Evolutionary conservation across 2,888 invertebrate genomes (phyloP).

Genomic region (Ormyrus pomaceus): DNA sequence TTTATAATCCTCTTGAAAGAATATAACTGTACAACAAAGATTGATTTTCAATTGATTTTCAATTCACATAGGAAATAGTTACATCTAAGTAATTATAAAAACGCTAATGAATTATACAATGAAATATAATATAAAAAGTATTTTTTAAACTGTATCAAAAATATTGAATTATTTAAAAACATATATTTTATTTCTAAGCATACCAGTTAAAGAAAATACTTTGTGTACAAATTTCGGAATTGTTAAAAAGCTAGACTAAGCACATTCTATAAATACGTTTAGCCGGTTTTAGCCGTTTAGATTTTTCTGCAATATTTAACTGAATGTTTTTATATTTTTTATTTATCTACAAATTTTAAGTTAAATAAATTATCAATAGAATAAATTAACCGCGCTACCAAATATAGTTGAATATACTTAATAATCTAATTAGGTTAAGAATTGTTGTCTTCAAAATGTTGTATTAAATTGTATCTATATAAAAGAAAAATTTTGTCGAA

Average conservation of each 20-base stretch:
- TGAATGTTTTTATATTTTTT: slow-evolving; percentile 34
- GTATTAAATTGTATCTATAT: slow-evolving; percentile 41
- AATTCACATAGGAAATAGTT: slow-evolving; percentile 14
- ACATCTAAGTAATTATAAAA: slow-evolving; percentile 34
- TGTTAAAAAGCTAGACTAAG: slow-evolving; percentile 23
- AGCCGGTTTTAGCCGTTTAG: not conserved
- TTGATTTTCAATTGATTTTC: slow-evolving; percentile 28
- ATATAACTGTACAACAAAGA: slow-evolving; percentile 18
- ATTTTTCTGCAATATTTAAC: not conserved
- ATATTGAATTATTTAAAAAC: slow-evolving; percentile 10
- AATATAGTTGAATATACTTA: slow-evolving; percentile 44
- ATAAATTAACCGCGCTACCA: slow-evolving; percentile 39
- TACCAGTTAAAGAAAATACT: slow-evolving; percentile 2
- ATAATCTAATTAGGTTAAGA: slow-evolving; percentile 39
- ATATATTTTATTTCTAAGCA: slow-evolving; percentile 35
- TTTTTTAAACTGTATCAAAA: slow-evolving; percentile 42
- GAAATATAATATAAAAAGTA: slow-evolving; percentile 40
- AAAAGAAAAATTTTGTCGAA: slow-evolving; percentile 17
- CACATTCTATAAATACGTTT: not conserved
- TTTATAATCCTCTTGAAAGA: not conserved
- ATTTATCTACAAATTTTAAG: slow-evolving; percentile 23
- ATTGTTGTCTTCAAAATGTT: slow-evolving; percentile 41
- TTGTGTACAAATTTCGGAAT: slow-evolving; percentile 51
- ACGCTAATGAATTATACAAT: slow-evolving; percentile 20
- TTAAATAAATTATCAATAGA: too few relatives aligned